Percentiles rank a stretch among this genome's conserved stretches.
Conservation (phyloP, 2,888 invertebrate species). For the Stegophylla sp. region DNA sequence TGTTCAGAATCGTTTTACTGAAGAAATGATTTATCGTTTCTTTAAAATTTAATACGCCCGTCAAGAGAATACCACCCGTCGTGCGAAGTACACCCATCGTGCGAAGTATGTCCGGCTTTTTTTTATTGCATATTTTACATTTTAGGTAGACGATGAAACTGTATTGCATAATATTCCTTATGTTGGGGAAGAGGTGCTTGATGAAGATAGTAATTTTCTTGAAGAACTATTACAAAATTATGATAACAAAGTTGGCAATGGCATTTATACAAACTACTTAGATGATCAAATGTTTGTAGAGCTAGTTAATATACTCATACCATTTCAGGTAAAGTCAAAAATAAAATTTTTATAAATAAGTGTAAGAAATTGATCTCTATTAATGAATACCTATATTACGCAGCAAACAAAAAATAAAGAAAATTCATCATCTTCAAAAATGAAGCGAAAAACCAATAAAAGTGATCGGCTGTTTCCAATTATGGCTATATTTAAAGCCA, state of each 20-base stretch:
- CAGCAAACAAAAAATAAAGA: conserved; percentile 63
- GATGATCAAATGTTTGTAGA: conserved; percentile 94
- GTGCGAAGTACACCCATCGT: too few relatives aligned
- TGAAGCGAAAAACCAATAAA: conserved; percentile 37
- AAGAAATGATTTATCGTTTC: too few relatives aligned
- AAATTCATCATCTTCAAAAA: conserved; percentile 60
- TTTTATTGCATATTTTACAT: too few relatives aligned
- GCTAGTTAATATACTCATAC: conserved; percentile 82
- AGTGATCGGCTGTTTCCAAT: conserved; percentile 70
- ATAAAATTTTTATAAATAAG: not conserved
- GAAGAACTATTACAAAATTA: conserved; percentile 97
- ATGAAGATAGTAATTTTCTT: conserved; percentile 94
- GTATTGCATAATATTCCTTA: conserved; percentile 98
- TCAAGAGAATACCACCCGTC: too few relatives aligned
- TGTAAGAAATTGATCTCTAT: not conserved
- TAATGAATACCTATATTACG: conserved; percentile 31
- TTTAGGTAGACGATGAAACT: conserved; percentile 89
- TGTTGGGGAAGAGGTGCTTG: conserved; percentile 96
- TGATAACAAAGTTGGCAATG: conserved; percentile 96
- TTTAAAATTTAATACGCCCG: too few relatives aligned
- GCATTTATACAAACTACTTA: conserved; percentile 89
- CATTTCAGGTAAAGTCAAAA: conserved; percentile 70
- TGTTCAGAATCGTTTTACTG: too few relatives aligned
- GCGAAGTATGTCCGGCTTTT: too few relatives aligned
- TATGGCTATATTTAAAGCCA: conserved; percentile 83